Conservation (phyloP, 1,140 invertebrate genomes). For the Lasioglossum albipes region DNA sequence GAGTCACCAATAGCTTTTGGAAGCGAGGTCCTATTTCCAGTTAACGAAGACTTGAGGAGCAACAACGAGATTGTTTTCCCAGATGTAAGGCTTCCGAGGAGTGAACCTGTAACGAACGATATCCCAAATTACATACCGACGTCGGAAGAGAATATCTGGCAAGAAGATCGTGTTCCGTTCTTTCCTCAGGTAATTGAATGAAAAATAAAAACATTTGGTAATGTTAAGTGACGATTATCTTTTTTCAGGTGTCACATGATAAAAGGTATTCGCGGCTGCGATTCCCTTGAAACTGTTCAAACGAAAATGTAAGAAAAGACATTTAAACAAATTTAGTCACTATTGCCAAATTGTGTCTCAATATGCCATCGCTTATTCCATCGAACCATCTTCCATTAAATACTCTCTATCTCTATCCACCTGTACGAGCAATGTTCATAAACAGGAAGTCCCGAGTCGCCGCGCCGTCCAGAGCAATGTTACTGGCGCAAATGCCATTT, state of each 20-base stretch:
- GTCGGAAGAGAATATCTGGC: not conserved
- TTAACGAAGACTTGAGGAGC: not conserved
- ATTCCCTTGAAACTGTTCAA: not conserved
- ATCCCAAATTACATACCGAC: conserved; percentile 42
- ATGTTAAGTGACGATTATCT: not conserved
- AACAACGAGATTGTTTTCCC: conserved; percentile 37
- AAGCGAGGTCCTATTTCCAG: conserved; percentile 51
- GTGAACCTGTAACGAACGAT: conserved; percentile 21
- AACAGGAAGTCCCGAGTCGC: conserved; percentile 36
- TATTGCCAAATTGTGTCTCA: not conserved
- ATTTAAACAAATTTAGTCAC: not conserved
- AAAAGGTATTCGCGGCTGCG: conserved; percentile 2
- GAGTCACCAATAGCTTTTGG: conserved; percentile 48
- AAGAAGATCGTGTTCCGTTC: conserved; percentile 16
- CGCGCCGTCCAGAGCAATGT: conserved; percentile 21
- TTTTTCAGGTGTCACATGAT: not conserved
- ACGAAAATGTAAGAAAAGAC: not conserved
- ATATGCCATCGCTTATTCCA: conserved; percentile 20
- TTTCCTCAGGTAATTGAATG: conserved; percentile 58
- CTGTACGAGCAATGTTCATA: conserved; percentile 25
- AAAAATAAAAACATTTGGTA: not conserved
- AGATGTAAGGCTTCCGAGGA: conserved; percentile 26
- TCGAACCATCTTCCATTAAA: not conserved
- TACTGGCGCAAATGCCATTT: conserved; percentile 35
- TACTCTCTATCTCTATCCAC: conserved; percentile 42